Base-by-base conservation (phyloP, 2,113 vertebrate species). In the Pipa parva region DNA sequence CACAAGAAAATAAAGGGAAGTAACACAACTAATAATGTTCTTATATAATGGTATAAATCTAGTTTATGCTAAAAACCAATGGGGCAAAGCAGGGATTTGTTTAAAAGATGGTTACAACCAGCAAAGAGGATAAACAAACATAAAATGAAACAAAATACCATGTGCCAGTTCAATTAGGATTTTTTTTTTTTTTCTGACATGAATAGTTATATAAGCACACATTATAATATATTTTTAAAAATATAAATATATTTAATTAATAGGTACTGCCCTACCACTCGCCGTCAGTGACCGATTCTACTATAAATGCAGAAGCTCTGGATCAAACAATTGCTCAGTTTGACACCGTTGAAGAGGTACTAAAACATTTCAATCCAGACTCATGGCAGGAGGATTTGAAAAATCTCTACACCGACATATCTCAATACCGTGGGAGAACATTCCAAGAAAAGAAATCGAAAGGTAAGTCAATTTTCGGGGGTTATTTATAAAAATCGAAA, bases 341-440 rank as follows among this genome's bases (percentile, higher is more conserved):
- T 56, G 89, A 95, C 71, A 98, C 95, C 0, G 90, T 99, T 63
- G 95, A 97, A 70, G 92, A 97, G 58, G 82, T 99, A 11, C 83
- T 97, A 21, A 90, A 79, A 72, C 84, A 92, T 72, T 87, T 97
- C 45, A 94, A 91, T 71, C 97, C 97, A 0, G 85, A 92, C 1
- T 92, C 92, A 1, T 99, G 95, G 97, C 91, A 85, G 76, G 90
- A 97, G 58, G 95, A 99, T 71, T 88, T 99, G 1, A 89, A 94
- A 66, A 92, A 83, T 75, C 84, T 99, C 45, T 95, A 93, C 77
- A 84, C 88, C 26, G 90, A 93, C 20, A 91, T 85, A 1, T 82
- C 89, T 22, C 86, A 88, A 58, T 90, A 91, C 71, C 86, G 88
- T 71, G 93, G 95, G 63, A 85, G 91, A 33, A 88, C 90, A n/a